Evolutionary conservation across 64 coral and sea anemone genomes (phyloP), one percentile per base, ranked within the genome.

Genomic region (Actinia equina): DNA sequence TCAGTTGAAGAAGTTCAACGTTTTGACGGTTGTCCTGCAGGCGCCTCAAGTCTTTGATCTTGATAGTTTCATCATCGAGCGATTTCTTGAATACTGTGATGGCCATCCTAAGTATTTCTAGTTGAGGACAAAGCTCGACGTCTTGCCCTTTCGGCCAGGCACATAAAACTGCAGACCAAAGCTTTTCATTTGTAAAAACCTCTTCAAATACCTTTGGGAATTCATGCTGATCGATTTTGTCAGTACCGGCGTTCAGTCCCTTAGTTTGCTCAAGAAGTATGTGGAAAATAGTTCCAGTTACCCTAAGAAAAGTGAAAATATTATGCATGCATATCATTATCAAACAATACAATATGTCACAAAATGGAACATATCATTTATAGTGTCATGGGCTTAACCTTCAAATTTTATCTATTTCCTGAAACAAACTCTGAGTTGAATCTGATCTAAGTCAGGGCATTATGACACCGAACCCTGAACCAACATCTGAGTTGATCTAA

Each of bases 201-300:
- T 52, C 78, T 49, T 81, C 78, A 22, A 81, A 51, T 14, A 52
- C 78, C 18, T 81, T 81, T 81, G 16, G 78, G 23, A 81, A 46
- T 22, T 44, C 78, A 44, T 81, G 4, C 11, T 81, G 42, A 16
- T 81, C 45, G 45, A 81, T 4, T 3, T 5, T 1, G 0, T 81
- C 22, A 20, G 78, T 12, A 2, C 18, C 22, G 11, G 15, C 55
- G 4, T 52, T 51, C 22, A 52, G 44, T 44, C 42, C 49, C 17
- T 52, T 52, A 5, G 49, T 44, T 49, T 52, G 43, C 78, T 81
- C 18, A 14, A 10, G 45, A 18, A 81, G 78, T 12, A 11, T 52
- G 10, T 10, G 6, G 17, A 81, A 26, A 17, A 81, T 52, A 22
- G 16, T 37, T 81, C 20, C 22, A 8, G 78, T 81, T 1, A 81